phyloP scores from a whole-genome alignment of 92 coral and sea anemone genomes.

The Zoanthus solanderi region DNA sequence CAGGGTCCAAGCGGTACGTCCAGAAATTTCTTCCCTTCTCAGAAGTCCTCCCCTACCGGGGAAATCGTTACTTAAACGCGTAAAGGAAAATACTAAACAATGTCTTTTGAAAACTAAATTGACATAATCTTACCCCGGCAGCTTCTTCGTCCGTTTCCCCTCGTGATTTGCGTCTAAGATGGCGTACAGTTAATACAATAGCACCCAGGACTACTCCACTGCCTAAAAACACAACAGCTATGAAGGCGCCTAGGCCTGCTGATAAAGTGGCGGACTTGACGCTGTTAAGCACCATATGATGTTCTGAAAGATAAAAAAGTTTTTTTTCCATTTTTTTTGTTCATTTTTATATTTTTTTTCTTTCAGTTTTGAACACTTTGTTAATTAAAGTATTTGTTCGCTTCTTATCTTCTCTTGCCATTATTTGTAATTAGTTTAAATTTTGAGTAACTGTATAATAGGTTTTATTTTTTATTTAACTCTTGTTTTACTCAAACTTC shows the following conservation, averaged over 20 bases:
- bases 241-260: slow-evolving; percentile 92
- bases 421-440: neutral
- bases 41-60: no score
- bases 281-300: slow-evolving; percentile 62
- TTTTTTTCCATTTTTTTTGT: neutral
- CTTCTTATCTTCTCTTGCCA: neutral
- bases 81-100: neutral
- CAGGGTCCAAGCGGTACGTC: no score
- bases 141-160: slow-evolving; percentile 59
- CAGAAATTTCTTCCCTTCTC: no score
- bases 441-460: neutral
- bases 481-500: no score
- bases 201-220: slow-evolving; percentile 68
- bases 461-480: no score
- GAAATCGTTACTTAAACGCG: no score
- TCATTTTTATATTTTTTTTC: neutral
- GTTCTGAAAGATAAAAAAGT: slow-evolving; percentile 50
- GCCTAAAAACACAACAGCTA: slow-evolving; percentile 69
- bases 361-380: neutral
- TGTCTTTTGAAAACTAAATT: neutral
- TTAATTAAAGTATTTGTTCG: neutral
- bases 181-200: slow-evolving; percentile 67
- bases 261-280: slow-evolving; percentile 79
- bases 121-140: slow-evolving; percentile 54
- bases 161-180: slow-evolving; percentile 66